phyloP scores from a whole-genome alignment of 2,797 vertebrate genomes.

The Zenarchopterus dispar region DNA sequence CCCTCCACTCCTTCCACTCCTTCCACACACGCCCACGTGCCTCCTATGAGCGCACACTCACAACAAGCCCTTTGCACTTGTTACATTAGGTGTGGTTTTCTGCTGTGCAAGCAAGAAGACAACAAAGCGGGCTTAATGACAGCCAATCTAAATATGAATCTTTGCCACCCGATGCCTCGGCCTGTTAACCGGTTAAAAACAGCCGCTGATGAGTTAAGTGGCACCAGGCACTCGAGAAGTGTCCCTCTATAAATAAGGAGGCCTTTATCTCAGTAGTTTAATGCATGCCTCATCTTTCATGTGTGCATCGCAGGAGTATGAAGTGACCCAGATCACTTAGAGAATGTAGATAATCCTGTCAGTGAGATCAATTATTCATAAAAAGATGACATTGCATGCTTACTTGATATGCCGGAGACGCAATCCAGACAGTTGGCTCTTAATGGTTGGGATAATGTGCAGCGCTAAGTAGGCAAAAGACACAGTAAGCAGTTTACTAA shows the following conservation, averaged over 20 bases:
- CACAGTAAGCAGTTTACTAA: conserved; percentile 50
- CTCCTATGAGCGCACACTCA: conserved; percentile 25
- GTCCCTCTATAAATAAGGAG: conserved; percentile 23
- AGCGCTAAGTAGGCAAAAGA: conserved; percentile 37
- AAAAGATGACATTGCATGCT: conserved; percentile 46
- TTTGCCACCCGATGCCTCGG: conserved; percentile 35
- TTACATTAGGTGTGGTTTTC: conserved; percentile 68
- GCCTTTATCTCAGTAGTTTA: conserved; percentile 37
- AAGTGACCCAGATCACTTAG: conserved; percentile 69
- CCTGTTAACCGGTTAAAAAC: conserved; percentile 53
- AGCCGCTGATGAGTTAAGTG: conserved; percentile 31
- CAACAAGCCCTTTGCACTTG: conserved; percentile 60
- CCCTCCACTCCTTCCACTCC: conserved; percentile 46
- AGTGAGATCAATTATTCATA: conserved; percentile 77
- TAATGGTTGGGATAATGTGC: conserved; percentile 51
- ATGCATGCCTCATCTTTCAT: conserved; percentile 34
- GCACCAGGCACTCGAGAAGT: conserved; percentile 8
- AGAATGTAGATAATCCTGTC: conserved; percentile 59
- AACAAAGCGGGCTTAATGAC: conserved; percentile 48
- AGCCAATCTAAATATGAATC: conserved; percentile 60
- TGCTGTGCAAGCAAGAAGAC: conserved; percentile 64
- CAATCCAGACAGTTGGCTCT: conserved; percentile 39
- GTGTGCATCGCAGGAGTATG: conserved; percentile 16
- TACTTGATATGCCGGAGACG: conserved; percentile 48
- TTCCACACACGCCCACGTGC: conserved; percentile 36